phyloP scores from a whole-genome alignment of 2,888 invertebrate genomes.

The Spodoptera exigua region DNA sequence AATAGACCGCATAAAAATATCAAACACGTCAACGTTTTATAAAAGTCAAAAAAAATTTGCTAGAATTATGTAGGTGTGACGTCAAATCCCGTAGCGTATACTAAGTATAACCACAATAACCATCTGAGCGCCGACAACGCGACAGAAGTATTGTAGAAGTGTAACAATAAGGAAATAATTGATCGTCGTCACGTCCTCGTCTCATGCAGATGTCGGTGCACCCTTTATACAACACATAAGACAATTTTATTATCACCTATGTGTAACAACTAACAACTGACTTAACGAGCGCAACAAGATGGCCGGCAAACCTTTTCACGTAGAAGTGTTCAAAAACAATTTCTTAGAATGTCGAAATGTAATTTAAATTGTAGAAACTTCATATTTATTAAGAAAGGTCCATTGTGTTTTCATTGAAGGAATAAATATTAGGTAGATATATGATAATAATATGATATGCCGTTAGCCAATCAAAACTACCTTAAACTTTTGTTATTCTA shows the following conservation, averaged over 20 bases:
- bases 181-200: conserved; percentile 71
- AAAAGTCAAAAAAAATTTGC: too few relatives aligned
- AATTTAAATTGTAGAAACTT: conserved; percentile 28
- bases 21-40: too few relatives aligned
- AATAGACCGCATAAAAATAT: too few relatives aligned
- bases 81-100: conserved; percentile 33
- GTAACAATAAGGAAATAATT: conserved; percentile 83
- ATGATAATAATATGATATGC: too few relatives aligned
- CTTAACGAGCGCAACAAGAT: conserved; percentile 63
- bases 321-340: conserved; percentile 48
- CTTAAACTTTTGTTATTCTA: too few relatives aligned
- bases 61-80: too few relatives aligned
- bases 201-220: conserved; percentile 80
- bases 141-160: conserved; percentile 76
- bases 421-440: too few relatives aligned
- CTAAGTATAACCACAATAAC: conserved; percentile 47
- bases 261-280: conserved; percentile 54
- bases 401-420: too few relatives aligned
- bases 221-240: conserved; percentile 66
- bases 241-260: conserved; percentile 74
- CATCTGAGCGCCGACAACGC: conserved; percentile 77
- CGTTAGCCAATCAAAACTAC: too few relatives aligned
- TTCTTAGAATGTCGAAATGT: conserved; percentile 36
- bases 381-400: too few relatives aligned
- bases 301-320: conserved; percentile 77